Evolutionary conservation across 2,797 vertebrate species (phyloP), one percentile per base, ranked within the genome.

Genomic region (Leuciscus waleckii): DNA sequence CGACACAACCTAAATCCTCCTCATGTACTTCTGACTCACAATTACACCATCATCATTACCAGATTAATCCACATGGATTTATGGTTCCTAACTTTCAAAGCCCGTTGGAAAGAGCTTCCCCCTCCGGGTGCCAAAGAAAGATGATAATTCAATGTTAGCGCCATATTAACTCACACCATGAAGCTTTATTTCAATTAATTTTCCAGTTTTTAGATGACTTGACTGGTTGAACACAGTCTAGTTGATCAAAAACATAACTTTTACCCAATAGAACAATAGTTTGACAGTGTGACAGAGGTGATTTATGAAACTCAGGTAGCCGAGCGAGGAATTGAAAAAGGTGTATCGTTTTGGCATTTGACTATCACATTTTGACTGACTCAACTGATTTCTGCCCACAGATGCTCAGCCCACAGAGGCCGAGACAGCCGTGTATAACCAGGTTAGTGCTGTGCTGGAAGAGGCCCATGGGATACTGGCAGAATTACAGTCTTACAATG

Each of bases 321-420:
- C 2, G 5, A 41, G 19, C n/a, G 17, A 69, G 46, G 41, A 85
- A 84, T 14, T 77, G 23, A 79, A 68, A 71, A 35, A 73, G 16
- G 61, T 86, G 54, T 78, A 73, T 79, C 81, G 85, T 85, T 49
- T 70, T n/a, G 61, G 21, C 68, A 79, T 49, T 65, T 56, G 71
- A 56, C 61, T 19, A 68, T 70, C 13, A 75, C 51, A 85, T 79
- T 80, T 51, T 81, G 10, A 81, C 35, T 3, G 16, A 43, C 69
- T 67, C 10, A 26, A 54, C 37, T 54, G 41, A 67, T 61, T 43
- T 63, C 74, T 82, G 81, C 79, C 85, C 86, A 17, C 91, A 96
- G 97, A 98, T 94, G 97, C 97, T 89, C 97, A 97, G 93, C 97
- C 97, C 43, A 98, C 97, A 0, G 97, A 98, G 94, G 97, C 97